Conservation (phyloP, 2,113 vertebrate species). For the Aspidoscelis tigris region DNA sequence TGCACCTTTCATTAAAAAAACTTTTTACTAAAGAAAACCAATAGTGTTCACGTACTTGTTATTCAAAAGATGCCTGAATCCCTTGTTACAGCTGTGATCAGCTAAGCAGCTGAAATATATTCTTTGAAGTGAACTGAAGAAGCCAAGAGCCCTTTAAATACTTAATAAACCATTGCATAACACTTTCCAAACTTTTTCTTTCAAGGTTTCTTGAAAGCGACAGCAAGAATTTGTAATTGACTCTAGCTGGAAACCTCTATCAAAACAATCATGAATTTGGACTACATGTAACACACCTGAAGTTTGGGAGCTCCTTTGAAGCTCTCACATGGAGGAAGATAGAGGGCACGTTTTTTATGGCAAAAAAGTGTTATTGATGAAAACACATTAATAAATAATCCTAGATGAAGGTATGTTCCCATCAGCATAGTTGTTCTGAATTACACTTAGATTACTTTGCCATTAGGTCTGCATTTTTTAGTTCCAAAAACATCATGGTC, state of each 20-base stretch:
- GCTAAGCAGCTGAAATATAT: neutral
- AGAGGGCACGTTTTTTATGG: too few species aligned
- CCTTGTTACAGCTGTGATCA: neutral
- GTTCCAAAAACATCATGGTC: too few species aligned
- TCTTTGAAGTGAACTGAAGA: neutral
- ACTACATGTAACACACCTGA: neutral
- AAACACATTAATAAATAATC: neutral
- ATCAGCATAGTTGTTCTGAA: too few species aligned
- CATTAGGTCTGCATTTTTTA: too few species aligned
- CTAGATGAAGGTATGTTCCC: neutral
- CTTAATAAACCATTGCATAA: neutral
- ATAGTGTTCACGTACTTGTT: neutral
- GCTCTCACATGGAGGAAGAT: too few species aligned
- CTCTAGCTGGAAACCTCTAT: neutral
- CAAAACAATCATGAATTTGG: neutral
- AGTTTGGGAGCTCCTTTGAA: too few species aligned
- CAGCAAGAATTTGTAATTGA: neutral
- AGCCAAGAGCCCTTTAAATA: constrained; percentile 1
- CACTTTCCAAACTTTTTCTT: neutral
- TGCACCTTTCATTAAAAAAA: neutral
- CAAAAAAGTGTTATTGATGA: too few species aligned
- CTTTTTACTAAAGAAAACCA: neutral
- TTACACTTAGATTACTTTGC: too few species aligned
- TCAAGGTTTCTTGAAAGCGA: neutral
- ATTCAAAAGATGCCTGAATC: neutral